Evolutionary conservation across 2,113 vertebrate species (phyloP).

Genomic region (Marcusenius ussheri): DNA sequence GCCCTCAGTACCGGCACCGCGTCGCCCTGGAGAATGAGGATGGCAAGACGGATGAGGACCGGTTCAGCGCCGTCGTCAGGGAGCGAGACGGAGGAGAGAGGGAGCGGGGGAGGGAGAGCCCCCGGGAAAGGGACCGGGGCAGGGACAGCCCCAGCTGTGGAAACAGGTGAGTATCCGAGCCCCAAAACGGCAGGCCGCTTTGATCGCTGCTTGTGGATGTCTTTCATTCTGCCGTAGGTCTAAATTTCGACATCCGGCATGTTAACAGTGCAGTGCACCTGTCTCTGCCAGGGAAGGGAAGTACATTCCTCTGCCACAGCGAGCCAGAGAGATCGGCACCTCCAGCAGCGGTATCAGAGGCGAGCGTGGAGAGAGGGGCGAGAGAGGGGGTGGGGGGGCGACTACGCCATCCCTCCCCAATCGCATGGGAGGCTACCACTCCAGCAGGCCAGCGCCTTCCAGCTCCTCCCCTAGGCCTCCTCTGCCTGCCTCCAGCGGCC

Average conservation of each 20-base stretch:
- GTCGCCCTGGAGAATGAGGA: conserved; percentile 80
- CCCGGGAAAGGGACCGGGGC: conserved; percentile 51
- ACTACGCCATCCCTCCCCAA: conserved; percentile 52
- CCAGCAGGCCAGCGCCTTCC: conserved; percentile 49
- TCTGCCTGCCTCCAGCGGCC: conserved; percentile 38
- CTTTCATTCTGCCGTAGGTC: background rate
- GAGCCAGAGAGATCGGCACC: conserved; percentile 68
- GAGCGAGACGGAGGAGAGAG: conserved; percentile 57
- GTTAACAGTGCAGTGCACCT: background rate
- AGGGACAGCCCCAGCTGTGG: conserved; percentile 47
- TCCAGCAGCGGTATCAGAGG: conserved; percentile 35
- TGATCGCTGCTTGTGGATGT: background rate
- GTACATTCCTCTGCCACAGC: conserved; percentile 78
- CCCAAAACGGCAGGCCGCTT: background rate
- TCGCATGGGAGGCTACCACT: conserved; percentile 43
- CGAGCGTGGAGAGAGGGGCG: conserved; percentile 44
- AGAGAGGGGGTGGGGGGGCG: conserved; percentile 44
- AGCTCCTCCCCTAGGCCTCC: conserved; percentile 46
- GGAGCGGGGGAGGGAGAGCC: conserved; percentile 33
- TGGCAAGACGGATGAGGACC: conserved; percentile 78
- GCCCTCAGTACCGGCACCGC: conserved; percentile 74
- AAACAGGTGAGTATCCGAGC: conserved; percentile 44
- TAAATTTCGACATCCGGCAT: background rate
- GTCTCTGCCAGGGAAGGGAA: conserved; percentile 67
- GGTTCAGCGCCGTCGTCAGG: conserved; percentile 72